Base-by-base conservation (phyloP, 2,113 vertebrate species). In the Sylvietta virens region DNA sequence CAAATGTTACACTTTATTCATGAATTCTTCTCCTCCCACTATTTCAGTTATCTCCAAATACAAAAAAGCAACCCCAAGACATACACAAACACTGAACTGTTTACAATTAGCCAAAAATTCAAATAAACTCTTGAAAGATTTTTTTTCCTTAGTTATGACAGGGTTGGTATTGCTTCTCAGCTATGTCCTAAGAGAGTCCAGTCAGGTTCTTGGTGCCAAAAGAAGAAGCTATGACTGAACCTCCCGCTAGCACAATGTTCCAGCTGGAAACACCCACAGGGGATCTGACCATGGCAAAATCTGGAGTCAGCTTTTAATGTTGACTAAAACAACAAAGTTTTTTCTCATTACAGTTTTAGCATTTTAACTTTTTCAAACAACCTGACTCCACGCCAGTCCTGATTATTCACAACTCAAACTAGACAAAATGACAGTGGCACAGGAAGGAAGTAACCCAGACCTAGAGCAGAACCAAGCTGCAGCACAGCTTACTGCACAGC, bases 1-100 rank as follows among this genome's bases (percentile, higher is more conserved):
- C 56, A 88, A 78, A 60, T 24, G 28, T 37, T 71, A 50, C 28
- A 81, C 28, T 86, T 92, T 26, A 83, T 58, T 86, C 28, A 88
- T 18, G 1, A 85, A 71, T 77, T 85, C 71, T 74, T 80, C 58
- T 77, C 86, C 50, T 90, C 80, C 47, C 65, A 81, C 56, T 56
- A 92, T 93, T 77, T 83, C 51, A 72, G 54, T 71, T 51, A 60
- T 78, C 39, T 90, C 76, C 76, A 94, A 94, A 86, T 13, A 86
- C 15, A 96, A 56, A n/a, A 91, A 86, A 79, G 48, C 33, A 84
- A 86, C 24, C 33, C 56, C 47, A 81, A 87, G 44, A 40, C 20
- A 0, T n/a, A 88, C 20, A 78, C 44, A 91, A 94, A 88, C 39
- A 77, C 27, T 30, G 22, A 67, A 53, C 35, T 65, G 33, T 61